Evolutionary conservation across 2,888 invertebrate species (phyloP).

Genomic region (Nymphalis urticae): DNA sequence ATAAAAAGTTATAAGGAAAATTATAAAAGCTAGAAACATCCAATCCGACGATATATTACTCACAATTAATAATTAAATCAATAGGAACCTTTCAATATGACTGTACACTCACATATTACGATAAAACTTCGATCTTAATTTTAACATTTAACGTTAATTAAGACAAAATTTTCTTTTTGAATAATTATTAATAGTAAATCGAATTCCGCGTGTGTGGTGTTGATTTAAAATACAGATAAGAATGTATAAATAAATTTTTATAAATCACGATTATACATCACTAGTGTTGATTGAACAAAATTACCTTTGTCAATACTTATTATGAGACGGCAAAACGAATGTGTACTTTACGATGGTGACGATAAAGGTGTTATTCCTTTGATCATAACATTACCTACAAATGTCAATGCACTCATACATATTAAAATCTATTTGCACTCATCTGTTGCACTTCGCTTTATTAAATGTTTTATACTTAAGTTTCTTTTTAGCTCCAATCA

Average conservation of each 20-base stretch:
- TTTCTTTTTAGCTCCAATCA: constrained; percentile 35
- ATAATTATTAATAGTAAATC: background rate
- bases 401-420: constrained; percentile 49
- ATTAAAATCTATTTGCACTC: constrained; percentile 51
- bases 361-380: constrained; percentile 33
- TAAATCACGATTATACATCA: constrained; percentile 37
- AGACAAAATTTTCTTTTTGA: background rate
- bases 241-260: constrained; percentile 31
- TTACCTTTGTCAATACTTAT: constrained; percentile 45
- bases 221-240: constrained; percentile 2
- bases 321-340: constrained; percentile 18
- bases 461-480: constrained; percentile 44
- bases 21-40: too few species aligned
- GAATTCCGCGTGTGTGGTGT: background rate
- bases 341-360: constrained; percentile 32
- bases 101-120: too few species aligned
- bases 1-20: too few species aligned
- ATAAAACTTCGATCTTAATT: too few species aligned
- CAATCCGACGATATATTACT: too few species aligned
- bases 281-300: constrained; percentile 43
- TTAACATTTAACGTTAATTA: too few species aligned
- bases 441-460: constrained; percentile 45
- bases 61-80: too few species aligned
- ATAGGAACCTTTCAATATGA: too few species aligned
- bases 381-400: constrained; percentile 29